Evolutionary conservation across 2,113 vertebrate species (phyloP), one percentile per base, ranked within the genome.

Genomic region (Etheostoma spectabile): DNA sequence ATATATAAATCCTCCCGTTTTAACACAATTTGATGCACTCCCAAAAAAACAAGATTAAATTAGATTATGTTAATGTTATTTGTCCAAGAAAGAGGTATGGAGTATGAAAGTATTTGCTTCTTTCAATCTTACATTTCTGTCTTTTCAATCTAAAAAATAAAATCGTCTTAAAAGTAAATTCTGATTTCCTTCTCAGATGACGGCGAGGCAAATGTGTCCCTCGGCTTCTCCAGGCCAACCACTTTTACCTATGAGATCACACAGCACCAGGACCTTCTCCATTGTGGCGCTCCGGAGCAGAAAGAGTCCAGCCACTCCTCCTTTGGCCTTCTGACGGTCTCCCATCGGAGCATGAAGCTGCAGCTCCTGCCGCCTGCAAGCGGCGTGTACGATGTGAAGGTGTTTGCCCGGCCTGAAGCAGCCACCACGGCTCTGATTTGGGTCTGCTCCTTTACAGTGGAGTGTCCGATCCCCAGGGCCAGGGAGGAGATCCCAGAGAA

Each of bases 381-480:
- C 6, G 95, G 95, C 8, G 78, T 86, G 4, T 97, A 96, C 0
- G 93, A 96, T 24, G 90, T 97, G 18, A 96, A 95, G 91, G 88
- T 97, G 79, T 97, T 96, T 0, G 95, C 95, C 0, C 90, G 94
- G 11, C 89, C 86, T 0, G 87, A 93, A 0, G 53, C 74, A 0
- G 81, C 93, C 42, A 65, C 78, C 46, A 80, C 91, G 0, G 72
- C 89, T 2, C 94, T 93, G 71, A 73, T 61, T 19, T 97, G 96
- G 95, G 92, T 96, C 46, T 97, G 95, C 80, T 95, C 96, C 87
- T 95, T 96, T 68, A 94, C 94, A 2, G 88, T 97, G 0, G 94
- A 95, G 2, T 96, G 94, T 63, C 86, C 85, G 0, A 68, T 73
- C 1, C 83, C 95, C 7, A 78, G 72, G 0, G 74, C 72, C 2